Evolutionary conservation across 2,113 vertebrate genomes (phyloP).

Genomic region (Sinosuthora webbiana): DNA sequence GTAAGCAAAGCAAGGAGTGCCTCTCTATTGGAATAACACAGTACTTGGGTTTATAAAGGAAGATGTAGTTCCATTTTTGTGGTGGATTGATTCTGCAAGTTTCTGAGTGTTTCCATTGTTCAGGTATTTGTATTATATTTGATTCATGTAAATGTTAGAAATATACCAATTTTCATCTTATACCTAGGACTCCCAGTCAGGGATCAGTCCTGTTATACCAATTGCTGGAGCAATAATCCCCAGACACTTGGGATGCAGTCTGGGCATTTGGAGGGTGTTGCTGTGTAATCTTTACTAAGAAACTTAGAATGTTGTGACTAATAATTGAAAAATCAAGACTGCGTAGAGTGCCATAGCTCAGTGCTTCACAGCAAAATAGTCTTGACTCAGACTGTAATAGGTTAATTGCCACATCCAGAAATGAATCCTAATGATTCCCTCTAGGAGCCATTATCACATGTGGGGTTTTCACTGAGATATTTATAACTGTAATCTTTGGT

Average conservation of each 20-base stretch:
- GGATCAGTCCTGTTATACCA: not conserved
- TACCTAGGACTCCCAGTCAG: not conserved
- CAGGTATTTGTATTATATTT: not conserved
- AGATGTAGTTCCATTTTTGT: not conserved
- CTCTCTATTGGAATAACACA: not conserved
- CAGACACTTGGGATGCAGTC: not conserved
- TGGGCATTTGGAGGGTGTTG: not conserved
- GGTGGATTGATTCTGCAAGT: not conserved
- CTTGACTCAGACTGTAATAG: not conserved
- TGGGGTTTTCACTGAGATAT: not conserved
- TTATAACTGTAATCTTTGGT: conserved; percentile 36
- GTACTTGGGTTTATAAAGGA: not conserved
- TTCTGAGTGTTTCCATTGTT: not conserved
- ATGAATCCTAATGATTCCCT: conserved; percentile 32
- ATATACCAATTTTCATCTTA: not conserved
- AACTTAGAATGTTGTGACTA: not conserved
- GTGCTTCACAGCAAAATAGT: not conserved
- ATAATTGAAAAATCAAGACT: not conserved
- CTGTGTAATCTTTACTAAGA: not conserved
- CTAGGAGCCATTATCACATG: conserved; percentile 15
- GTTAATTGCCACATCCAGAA: conserved; percentile 44
- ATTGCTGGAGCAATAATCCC: not conserved
- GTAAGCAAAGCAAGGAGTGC: not conserved
- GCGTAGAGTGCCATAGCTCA: not conserved
- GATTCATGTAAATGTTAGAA: not conserved